Percentiles rank a stretch among this genome's conserved stretches.
phyloP scores from a whole-genome alignment of 2,797 vertebrate genomes.

The Sebastes vulpes region DNA sequence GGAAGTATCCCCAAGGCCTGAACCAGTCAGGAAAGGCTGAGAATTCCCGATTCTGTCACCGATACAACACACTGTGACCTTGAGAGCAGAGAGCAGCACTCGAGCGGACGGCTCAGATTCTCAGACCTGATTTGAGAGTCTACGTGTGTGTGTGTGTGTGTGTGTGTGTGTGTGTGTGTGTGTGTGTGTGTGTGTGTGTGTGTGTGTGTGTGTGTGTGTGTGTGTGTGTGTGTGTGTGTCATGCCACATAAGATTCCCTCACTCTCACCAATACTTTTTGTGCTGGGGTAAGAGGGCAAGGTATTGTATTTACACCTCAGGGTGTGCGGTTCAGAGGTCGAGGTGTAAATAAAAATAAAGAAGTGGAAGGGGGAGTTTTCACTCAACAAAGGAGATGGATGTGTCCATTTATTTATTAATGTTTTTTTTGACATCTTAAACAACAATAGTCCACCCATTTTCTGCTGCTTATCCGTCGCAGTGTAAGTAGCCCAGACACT shows the following conservation, averaged over 20 bases:
- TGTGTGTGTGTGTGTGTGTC: background rate
- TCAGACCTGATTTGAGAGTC: constrained; percentile 17
- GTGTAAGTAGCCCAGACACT: background rate
- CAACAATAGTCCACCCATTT: background rate
- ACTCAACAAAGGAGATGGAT: background rate
- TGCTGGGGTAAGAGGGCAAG: background rate
- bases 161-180: background rate
- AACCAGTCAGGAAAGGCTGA: constrained; percentile 21
- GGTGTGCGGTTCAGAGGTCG: background rate
- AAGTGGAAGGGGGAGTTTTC: background rate
- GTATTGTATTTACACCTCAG: constrained; percentile 42
- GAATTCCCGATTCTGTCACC: constrained; percentile 52
- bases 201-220: background rate
- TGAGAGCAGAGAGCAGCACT: constrained; percentile 45
- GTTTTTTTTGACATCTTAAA: background rate
- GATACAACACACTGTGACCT: constrained; percentile 57
- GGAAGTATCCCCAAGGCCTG: constrained; percentile 16
- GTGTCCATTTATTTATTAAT: background rate
- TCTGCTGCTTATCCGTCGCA: background rate
- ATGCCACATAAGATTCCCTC: constrained; percentile 23
- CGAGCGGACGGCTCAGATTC: constrained; percentile 12
- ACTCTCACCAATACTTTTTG: constrained; percentile 37
- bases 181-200: no score
- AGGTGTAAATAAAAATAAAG: background rate
- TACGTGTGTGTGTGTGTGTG: background rate